Base-by-base conservation (phyloP, 2,888 invertebrate genomes). In the Aporophyla nigra region DNA sequence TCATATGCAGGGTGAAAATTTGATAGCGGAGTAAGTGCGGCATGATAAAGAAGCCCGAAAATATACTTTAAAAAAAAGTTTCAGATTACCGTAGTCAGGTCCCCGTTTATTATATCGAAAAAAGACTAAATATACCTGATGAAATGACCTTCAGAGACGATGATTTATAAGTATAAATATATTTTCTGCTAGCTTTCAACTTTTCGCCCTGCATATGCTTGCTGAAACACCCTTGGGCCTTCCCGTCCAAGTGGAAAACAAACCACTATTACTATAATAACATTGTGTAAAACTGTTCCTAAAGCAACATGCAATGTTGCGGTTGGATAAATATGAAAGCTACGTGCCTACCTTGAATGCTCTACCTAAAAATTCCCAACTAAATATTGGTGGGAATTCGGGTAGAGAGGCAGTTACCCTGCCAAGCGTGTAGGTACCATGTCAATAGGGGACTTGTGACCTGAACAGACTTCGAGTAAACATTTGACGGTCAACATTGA, bases 371-470 rank as follows among this genome's bases (percentile, higher is more conserved):
- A 77, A 63, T 77, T 77, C 53, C 40, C n/a, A 19, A 56, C 49
- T 24, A 83, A 83, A 80, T 68, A 83, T 83, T 78, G 7, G 21
- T 56, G 77, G 61, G 67, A 51, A 82, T 62, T 76, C 33, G 21
- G 33, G 58, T 43, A 21, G 49, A 21, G 59, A 21, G 43, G 16
- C 12, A 24, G 62, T 27, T 27, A 33, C 27, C 53, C 49, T n/a
- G 10, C 54, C 49, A n/a, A 61, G n/a, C 53, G 14, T 67, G n/a
- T 24, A 74, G 12, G 27, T 9, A 27, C 7, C 27, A n/a, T 33
- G 21, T 14, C 27, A 53, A 5, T 12, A 27, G 12, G 59, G 54
- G 61, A 66, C 33, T 66, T 65, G 66, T 82, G 54, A 66, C 40
- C 54, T 58, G 33, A 56, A 46, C 46, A 40, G 43, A 16, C 24